Percentiles rank a stretch among this genome's conserved stretches.
Evolutionary conservation across 2,113 vertebrate species (phyloP).

Genomic region (Thamnaconus septentrionalis): DNA sequence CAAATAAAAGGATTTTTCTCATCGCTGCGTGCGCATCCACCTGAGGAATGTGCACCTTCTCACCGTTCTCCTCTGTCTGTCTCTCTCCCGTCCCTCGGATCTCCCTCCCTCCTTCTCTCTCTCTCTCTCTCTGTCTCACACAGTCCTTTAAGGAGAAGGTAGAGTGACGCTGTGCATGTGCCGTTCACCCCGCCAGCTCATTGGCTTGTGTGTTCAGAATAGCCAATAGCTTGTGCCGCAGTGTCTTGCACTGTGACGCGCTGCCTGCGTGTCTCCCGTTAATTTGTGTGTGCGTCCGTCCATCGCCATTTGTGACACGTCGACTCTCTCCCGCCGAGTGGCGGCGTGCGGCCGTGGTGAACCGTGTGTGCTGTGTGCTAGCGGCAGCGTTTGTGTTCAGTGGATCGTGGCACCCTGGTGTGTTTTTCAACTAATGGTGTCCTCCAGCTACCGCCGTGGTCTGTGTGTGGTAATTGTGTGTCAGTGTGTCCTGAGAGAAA

Average conservation of each 20-base stretch:
- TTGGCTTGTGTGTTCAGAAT: constrained; percentile 60
- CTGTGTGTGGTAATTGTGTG: constrained; percentile 6
- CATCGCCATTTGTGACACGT: constrained; percentile 31
- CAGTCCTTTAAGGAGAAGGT: constrained; percentile 73
- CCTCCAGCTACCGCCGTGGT: constrained; percentile 28
- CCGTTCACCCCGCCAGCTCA: constrained; percentile 62
- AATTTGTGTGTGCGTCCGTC: constrained; percentile 54
- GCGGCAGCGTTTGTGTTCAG: constrained; percentile 40
- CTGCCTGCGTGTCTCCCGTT: constrained; percentile 30
- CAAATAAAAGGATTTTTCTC: constrained; percentile 49
- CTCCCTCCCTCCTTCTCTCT: constrained; percentile 37
- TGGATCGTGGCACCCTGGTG: not conserved
- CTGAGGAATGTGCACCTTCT: constrained; percentile 32
- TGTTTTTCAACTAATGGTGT: constrained; percentile 41
- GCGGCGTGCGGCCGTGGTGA: constrained; percentile 35
- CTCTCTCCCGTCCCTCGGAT: constrained; percentile 23
- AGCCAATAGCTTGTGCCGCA: constrained; percentile 64
- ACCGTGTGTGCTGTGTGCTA: constrained; percentile 20
- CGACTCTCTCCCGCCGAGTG: constrained; percentile 30
- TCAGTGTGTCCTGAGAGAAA: constrained; percentile 1
- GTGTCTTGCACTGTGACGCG: constrained; percentile 42
- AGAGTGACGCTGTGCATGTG: constrained; percentile 71
- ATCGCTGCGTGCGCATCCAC: constrained; percentile 38
- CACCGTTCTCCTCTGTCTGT: constrained; percentile 48
- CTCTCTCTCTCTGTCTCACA: constrained; percentile 51